These are phyloP conservation scores for Epizoanthus rinbou DNA, from an alignment of 92 coral and sea anemone species.

Conservation along the genomic window DNA sequence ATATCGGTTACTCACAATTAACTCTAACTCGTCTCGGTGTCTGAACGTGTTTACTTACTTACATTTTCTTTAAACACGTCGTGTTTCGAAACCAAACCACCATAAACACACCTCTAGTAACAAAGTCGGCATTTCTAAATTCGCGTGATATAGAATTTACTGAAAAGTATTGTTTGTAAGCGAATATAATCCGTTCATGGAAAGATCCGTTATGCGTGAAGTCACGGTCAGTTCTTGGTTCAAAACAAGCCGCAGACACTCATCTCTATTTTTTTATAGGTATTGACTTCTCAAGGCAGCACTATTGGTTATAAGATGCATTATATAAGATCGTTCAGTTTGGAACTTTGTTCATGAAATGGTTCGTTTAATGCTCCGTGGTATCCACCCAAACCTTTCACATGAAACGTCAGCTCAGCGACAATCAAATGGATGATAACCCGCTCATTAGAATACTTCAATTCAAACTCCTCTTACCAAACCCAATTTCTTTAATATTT, in stretches of 20 bases:
- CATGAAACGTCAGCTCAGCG: not conserved
- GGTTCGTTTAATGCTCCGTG: not conserved
- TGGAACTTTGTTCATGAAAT: not conserved
- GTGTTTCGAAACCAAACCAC: not conserved
- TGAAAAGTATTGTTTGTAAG: conserved; percentile 32
- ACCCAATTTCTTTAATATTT: not conserved
- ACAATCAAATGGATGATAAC: conserved; percentile 19
- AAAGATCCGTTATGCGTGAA: conserved; percentile 45
- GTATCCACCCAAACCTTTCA: not conserved
- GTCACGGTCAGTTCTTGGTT: conserved; percentile 31
- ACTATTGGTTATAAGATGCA: not conserved
- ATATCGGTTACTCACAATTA: conserved; percentile 51
- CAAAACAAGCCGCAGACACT: conserved; percentile 18
- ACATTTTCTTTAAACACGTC: not conserved
- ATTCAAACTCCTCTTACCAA: conserved; percentile 7
- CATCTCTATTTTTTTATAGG: not conserved
- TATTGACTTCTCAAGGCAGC: not conserved
- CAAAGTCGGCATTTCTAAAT: not conserved
- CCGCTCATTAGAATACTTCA: conserved; percentile 7
- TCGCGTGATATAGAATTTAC: conserved; percentile 37
- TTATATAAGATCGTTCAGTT: not conserved
- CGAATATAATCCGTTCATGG: conserved; percentile 48
- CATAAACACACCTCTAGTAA: not conserved
- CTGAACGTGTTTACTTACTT: not conserved
- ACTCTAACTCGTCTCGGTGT: not conserved